phyloP scores from a whole-genome alignment of 2,888 invertebrate species.

The Epistrophella euchroma region DNA sequence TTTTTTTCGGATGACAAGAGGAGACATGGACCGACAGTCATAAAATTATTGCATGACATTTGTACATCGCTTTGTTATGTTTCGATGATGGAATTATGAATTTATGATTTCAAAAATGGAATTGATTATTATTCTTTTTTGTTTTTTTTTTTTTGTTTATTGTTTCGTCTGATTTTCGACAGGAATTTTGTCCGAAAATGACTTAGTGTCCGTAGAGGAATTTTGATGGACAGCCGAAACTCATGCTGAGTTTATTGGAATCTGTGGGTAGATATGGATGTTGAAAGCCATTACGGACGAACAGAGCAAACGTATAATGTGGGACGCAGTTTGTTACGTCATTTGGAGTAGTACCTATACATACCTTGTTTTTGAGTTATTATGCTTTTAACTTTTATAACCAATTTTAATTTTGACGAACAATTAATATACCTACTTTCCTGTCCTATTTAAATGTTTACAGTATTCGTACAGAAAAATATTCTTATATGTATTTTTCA shows the following conservation, averaged over 20 bases:
- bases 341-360: not conserved
- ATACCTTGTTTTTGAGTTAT: too few relatives aligned
- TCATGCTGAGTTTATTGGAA: conserved; percentile 15
- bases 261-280: conserved; percentile 1
- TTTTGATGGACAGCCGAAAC: conserved; percentile 57
- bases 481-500: too few relatives aligned
- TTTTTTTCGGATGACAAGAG: conserved; percentile 46
- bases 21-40: conserved; percentile 63
- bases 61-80: conserved; percentile 71
- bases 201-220: conserved; percentile 56
- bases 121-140: conserved; percentile 56
- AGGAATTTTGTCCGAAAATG: conserved; percentile 65
- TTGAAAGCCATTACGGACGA: not conserved
- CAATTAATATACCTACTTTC: too few relatives aligned
- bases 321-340: not conserved
- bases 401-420: too few relatives aligned
- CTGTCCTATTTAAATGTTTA: too few relatives aligned
- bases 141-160: conserved; percentile 14
- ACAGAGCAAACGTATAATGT: not conserved
- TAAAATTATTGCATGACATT: conserved; percentile 72
- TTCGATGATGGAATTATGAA: conserved; percentile 72
- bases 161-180: conserved; percentile 7
- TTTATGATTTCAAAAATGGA: conserved; percentile 74
- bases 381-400: too few relatives aligned
- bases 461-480: too few relatives aligned